Conservation (phyloP, 2,797 vertebrate genomes). For the Microchirus variegatus region DNA sequence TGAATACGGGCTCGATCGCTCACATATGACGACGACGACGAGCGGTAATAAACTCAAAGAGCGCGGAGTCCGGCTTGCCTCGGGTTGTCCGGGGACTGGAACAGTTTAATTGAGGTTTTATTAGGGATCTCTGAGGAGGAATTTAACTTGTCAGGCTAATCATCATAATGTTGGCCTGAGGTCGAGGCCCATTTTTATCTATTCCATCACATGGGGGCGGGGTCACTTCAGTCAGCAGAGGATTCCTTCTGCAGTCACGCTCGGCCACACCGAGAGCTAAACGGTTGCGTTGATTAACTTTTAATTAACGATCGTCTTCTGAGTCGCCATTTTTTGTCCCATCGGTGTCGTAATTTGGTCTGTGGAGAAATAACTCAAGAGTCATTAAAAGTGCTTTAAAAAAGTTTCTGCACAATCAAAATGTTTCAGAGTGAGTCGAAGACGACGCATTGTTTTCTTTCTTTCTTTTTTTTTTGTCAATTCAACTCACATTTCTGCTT, state of each 20-base stretch:
- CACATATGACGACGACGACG: constrained; percentile 61
- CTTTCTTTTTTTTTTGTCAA: constrained; percentile 38
- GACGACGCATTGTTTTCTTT: constrained; percentile 39
- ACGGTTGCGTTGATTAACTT: constrained; percentile 51
- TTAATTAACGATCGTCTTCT: constrained; percentile 52
- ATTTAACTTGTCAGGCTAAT: constrained; percentile 72
- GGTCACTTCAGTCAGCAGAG: constrained; percentile 47
- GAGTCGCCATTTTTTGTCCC: constrained; percentile 13
- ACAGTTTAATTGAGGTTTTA: constrained; percentile 70
- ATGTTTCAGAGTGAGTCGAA: constrained; percentile 19
- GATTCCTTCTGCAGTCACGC: constrained; percentile 39
- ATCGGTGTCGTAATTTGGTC: constrained; percentile 26
- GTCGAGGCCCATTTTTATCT: constrained; percentile 60
- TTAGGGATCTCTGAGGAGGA: constrained; percentile 56
- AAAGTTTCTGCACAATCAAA: constrained; percentile 26
- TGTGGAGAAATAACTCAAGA: constrained; percentile 27
- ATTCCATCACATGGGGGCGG: constrained; percentile 42
- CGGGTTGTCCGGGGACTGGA: constrained; percentile 35
- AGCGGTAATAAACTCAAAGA: constrained; percentile 56
- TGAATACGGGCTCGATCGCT: constrained; percentile 45
- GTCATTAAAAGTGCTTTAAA: constrained; percentile 35
- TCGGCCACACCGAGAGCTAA: constrained; percentile 15
- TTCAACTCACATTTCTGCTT: constrained; percentile 43
- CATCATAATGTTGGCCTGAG: constrained; percentile 63
- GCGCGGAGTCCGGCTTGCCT: constrained; percentile 27